These are phyloP conservation scores for Speoplatyrhinus poulsoni DNA, from an alignment of 2,113 vertebrate genomes.

Conservation along the genomic window DNA sequence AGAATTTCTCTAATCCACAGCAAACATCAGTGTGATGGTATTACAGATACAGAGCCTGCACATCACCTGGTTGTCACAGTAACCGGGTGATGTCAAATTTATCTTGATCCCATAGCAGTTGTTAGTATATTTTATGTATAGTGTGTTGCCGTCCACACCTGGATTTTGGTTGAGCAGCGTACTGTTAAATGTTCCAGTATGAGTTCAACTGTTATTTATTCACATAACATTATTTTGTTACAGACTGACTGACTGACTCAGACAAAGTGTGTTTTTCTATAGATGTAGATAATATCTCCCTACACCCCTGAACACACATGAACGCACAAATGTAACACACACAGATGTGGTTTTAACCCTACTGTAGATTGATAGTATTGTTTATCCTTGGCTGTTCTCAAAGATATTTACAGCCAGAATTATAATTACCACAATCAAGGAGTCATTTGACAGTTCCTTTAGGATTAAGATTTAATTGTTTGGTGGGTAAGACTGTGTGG, in stretches of 20 bases:
- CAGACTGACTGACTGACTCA: too few relatives aligned
- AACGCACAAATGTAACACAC: neutral
- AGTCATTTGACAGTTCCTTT: neutral
- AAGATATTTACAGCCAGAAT: neutral
- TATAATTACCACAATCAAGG: neutral
- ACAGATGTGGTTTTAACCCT: neutral
- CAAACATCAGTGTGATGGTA: neutral
- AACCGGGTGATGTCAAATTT: constrained; percentile 6
- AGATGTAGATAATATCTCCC: neutral
- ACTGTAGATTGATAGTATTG: neutral
- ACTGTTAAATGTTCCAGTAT: too few relatives aligned
- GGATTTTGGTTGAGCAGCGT: neutral
- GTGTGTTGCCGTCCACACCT: neutral
- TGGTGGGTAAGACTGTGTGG: neutral
- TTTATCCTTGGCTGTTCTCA: neutral
- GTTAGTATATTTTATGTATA: constrained; percentile 1
- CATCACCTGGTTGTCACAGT: constrained; percentile 27
- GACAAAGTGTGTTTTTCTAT: too few relatives aligned
- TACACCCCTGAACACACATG: neutral
- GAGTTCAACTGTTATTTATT: too few relatives aligned
- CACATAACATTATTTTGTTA: too few relatives aligned
- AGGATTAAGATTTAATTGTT: neutral
- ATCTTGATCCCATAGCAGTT: constrained; percentile 30
- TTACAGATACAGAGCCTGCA: neutral
- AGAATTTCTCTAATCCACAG: neutral